These are phyloP conservation scores for Falco concolor DNA, from an alignment of 2,797 vertebrate species.

Conservation along the genomic window DNA sequence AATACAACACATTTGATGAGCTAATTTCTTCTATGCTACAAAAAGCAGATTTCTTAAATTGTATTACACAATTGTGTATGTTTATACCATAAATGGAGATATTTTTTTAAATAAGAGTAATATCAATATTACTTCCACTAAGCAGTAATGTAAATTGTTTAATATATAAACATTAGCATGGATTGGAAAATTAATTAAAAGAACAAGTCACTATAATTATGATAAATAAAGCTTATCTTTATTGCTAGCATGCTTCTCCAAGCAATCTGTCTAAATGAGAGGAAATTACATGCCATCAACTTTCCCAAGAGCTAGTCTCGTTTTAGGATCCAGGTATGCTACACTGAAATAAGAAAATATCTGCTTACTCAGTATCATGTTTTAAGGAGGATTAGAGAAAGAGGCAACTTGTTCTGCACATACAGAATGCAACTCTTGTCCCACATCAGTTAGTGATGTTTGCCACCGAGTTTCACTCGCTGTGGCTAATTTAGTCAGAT, in stretches of 20 bases:
- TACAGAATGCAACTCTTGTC: neutral
- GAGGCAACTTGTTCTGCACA: neutral
- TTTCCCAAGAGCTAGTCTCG: slow-evolving; percentile 42
- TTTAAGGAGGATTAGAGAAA: neutral
- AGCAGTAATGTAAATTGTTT: slow-evolving; percentile 55
- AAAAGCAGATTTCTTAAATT: neutral
- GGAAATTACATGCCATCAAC: slow-evolving; percentile 59
- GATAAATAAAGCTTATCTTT: slow-evolving; percentile 64
- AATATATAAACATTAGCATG: slow-evolving; percentile 44
- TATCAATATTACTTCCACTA: slow-evolving; percentile 33
- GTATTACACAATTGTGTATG: neutral
- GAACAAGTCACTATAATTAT: slow-evolving; percentile 61
- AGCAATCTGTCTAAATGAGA: slow-evolving; percentile 65
- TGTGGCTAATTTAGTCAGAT: neutral
- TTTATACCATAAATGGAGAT: neutral
- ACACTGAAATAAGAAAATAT: neutral
- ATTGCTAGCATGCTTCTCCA: slow-evolving; percentile 52
- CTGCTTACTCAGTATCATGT: neutral
- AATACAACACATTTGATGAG: neutral
- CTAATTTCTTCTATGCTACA: neutral
- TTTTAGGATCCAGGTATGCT: slow-evolving; percentile 35
- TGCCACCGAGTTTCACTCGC: neutral
- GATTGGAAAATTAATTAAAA: slow-evolving; percentile 65
- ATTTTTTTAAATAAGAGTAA: neutral
- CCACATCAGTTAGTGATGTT: neutral